These are phyloP conservation scores for Fragum whitleyi DNA, from an alignment of 2,888 invertebrate species.

Conservation along the genomic window DNA sequence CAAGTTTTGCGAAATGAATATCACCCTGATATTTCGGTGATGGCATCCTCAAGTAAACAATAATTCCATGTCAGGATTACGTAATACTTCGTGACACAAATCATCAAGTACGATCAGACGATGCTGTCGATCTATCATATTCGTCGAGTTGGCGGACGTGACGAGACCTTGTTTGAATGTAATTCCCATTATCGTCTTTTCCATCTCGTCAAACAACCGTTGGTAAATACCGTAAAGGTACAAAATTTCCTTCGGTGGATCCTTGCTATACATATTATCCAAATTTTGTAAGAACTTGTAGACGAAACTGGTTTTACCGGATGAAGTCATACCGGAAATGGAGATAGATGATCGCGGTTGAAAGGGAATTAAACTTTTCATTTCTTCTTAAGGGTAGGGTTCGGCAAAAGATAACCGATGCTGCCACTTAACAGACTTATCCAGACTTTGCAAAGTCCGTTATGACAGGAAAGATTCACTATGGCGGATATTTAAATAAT, in stretches of 20 bases:
- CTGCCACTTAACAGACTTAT: not conserved
- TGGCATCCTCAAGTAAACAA: constrained; percentile 44
- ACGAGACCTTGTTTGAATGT: constrained; percentile 26
- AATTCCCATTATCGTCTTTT: constrained; percentile 1
- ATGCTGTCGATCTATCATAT: constrained; percentile 14
- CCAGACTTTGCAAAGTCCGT: not conserved
- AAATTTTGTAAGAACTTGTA: constrained; percentile 17
- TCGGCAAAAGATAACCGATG: not conserved
- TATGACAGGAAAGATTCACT: not conserved
- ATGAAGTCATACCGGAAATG: not conserved
- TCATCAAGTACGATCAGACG: constrained; percentile 40
- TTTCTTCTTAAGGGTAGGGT: not conserved
- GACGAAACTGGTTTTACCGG: not conserved
- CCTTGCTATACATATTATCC: constrained; percentile 1
- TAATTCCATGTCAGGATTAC: constrained; percentile 9
- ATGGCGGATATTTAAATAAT: not conserved
- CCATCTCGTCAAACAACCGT: constrained; percentile 34
- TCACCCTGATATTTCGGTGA: constrained; percentile 29
- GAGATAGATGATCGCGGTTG: not conserved
- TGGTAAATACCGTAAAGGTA: constrained; percentile 31
- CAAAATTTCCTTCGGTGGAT: not conserved
- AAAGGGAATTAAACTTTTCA: not conserved
- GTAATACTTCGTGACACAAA: constrained; percentile 19
- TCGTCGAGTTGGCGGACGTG: not conserved
- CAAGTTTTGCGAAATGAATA: constrained; percentile 37